Evolutionary conservation across 2,113 vertebrate genomes (phyloP), one percentile per base, ranked within the genome.

Genomic region (Gymnorhina tibicen): DNA sequence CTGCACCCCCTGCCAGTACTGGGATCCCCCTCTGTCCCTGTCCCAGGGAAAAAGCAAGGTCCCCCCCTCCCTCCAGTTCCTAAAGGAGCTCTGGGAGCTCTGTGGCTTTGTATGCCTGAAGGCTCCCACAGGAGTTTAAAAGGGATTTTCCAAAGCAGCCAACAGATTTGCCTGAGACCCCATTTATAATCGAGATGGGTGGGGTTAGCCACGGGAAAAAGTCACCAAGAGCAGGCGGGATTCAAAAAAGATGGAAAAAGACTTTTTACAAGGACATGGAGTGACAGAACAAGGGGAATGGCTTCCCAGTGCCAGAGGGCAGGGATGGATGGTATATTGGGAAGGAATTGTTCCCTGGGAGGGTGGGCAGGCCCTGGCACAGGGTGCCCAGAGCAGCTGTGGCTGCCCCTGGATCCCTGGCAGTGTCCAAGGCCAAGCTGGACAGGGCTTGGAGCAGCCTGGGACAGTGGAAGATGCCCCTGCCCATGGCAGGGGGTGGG

Each of bases 141-240:
- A 69, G 62, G 33, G 74, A 56, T 46, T 72, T 85, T 55, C 75
- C 64, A 69, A 64, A 46, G 27, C 58, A n/a, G 58, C 32, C 1
- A 0, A 37, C 13, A 53, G 60, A 68, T 68, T 39, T 74, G 46
- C 4, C 2, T 13, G 27, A 49, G 20, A 62, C 21, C 3, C 0
- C 0, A 12, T 64, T 60, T 44, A 53, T 44, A 39, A 55, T 20
- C 0, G 0, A 66, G 41, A 4, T 0, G 0, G 9, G 33, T 58
- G 11, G 28, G 26, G 27, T 18, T 16, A 79, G 32, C 24, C 23
- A 20, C 0, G 0, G 60, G 33, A 53, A 39, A 8, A 33, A 55
- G 47, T 8, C 67, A 52, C 41, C 2, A 0, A 17, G 82, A 52
- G 32, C 20, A 2, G 24, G 44, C 24, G 46, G 19, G 22, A 32